Base-by-base conservation (phyloP, 2,113 vertebrate genomes). In the Istiophorus platypterus region DNA sequence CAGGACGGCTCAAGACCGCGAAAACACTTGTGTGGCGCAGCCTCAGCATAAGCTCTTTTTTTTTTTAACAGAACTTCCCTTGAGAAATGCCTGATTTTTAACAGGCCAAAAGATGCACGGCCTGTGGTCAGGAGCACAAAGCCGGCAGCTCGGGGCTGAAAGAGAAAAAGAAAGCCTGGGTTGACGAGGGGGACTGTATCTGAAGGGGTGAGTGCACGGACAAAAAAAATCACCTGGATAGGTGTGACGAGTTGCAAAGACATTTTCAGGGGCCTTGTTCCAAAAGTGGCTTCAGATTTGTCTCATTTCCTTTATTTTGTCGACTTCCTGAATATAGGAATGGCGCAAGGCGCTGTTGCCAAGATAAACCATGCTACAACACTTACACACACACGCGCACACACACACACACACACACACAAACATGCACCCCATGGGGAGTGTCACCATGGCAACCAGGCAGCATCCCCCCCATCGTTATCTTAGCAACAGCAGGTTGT, bases 401-500 rank as follows among this genome's bases (percentile, higher is more conserved):
- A 51, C 18, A 51, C 18, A 51, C 15, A n/a, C 22, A 31, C 54
- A 24, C 41, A 67, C 52, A 51, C 52, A 49, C 67, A 31, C 54
- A 24, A 29, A 67, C 52, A 51, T 41, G 39, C 67, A 18, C 15
- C 34, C 82, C 9, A 12, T 0, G 12, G 76, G 76, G 80, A 51
- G 82, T 0, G 45, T 89, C 39, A n/a, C 89, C 84, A 86, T 88
- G 82, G 72, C 78, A 89, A 91, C 88, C 29, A 3, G 13, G 59
- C 84, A 82, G 77, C 85, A 86, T 78, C 89, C 85, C 89, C 85
- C 75, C 85, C 72, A 66, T 57, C 59, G 12, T 80, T 75, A 84
- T 84, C 80, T 29, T 18, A 1, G 58, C 71, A 85, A 72, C 87
- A 86, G 85, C 83, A 67, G 81, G 76, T 54, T 78, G 41, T 65